A percentile compares a stretch with the other conserved stretches of the same genome.
Conservation (phyloP, 2,797 vertebrate genomes). For the Fistularia commersonii region DNA sequence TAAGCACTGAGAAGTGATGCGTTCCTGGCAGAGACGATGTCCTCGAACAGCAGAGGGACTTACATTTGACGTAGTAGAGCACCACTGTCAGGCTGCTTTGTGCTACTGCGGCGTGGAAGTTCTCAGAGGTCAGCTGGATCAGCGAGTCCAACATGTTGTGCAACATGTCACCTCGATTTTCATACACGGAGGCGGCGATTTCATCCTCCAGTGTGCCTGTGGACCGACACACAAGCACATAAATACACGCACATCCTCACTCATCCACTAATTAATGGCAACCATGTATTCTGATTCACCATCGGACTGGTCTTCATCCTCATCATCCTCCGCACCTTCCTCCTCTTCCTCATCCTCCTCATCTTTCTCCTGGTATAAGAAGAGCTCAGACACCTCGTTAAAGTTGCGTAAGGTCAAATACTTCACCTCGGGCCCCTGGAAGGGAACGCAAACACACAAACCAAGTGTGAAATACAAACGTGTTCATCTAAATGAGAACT, state of each 20-base stretch:
- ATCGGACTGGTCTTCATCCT: slow-evolving; percentile 25
- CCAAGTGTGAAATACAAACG: not conserved
- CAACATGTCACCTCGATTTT: slow-evolving; percentile 70
- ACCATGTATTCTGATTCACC: not conserved
- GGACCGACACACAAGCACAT: slow-evolving; percentile 4
- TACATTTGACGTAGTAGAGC: slow-evolving; percentile 91
- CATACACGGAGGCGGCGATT: slow-evolving; percentile 79
- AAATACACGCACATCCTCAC: not conserved
- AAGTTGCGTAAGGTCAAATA: slow-evolving; percentile 79
- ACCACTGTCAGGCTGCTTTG: slow-evolving; percentile 68
- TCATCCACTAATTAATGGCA: not conserved
- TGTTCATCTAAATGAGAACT: too few species aligned
- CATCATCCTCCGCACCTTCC: slow-evolving; percentile 23
- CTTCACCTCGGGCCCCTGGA: slow-evolving; percentile 76
- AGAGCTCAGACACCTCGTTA: slow-evolving; percentile 78
- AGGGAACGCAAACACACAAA: not conserved
- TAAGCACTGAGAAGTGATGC: too few species aligned
- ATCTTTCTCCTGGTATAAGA: slow-evolving; percentile 67
- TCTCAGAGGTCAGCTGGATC: slow-evolving; percentile 78
- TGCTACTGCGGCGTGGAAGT: slow-evolving; percentile 69
- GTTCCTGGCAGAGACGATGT: too few species aligned
- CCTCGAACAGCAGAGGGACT: slow-evolving; percentile 37
- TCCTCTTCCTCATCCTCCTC: slow-evolving; percentile 35
- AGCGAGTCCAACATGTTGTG: slow-evolving; percentile 69
- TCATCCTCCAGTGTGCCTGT: slow-evolving; percentile 88